These are phyloP conservation scores for Thalpophila matura DNA, from an alignment of 2,888 invertebrate species.

Conservation along the genomic window DNA sequence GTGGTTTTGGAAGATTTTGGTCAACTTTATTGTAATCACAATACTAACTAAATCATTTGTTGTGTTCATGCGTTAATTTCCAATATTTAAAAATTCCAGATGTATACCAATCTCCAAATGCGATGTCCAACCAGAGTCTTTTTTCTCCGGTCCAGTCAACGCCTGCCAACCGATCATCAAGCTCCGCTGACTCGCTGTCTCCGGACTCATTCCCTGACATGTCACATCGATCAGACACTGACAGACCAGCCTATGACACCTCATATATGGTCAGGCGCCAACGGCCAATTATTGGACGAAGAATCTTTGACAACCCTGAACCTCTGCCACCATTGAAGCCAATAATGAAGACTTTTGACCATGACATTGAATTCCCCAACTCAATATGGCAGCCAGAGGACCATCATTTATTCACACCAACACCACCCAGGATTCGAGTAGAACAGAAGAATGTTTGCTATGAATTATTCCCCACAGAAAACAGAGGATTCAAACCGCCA, in stretches of 20 bases:
- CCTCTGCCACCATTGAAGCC: constrained; percentile 46
- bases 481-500: constrained; percentile 67
- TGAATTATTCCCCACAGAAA: constrained; percentile 78
- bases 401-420: constrained; percentile 47
- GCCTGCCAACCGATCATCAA: constrained; percentile 76
- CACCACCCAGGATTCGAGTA: constrained; percentile 62
- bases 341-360: constrained; percentile 39
- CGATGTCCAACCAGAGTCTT: constrained; percentile 9
- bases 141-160: constrained; percentile 70
- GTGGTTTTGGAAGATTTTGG: too few species aligned
- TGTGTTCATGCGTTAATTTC: constrained; percentile 1
- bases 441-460: constrained; percentile 65
- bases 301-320: constrained; percentile 71
- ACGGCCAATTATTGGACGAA: constrained; percentile 80
- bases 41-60: too few species aligned
- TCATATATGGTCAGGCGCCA: constrained; percentile 64
- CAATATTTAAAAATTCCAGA: constrained; percentile 65
- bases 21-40: too few species aligned
- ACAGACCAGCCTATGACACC: constrained; percentile 50
- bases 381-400: constrained; percentile 58
- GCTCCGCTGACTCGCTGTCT: constrained; percentile 83
- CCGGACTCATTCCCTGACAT: constrained; percentile 80
- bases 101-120: constrained; percentile 57
- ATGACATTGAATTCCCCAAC: constrained; percentile 35
- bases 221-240: constrained; percentile 40